phyloP scores from a whole-genome alignment of 2,113 vertebrate genomes.

The Dromas ardeola region DNA sequence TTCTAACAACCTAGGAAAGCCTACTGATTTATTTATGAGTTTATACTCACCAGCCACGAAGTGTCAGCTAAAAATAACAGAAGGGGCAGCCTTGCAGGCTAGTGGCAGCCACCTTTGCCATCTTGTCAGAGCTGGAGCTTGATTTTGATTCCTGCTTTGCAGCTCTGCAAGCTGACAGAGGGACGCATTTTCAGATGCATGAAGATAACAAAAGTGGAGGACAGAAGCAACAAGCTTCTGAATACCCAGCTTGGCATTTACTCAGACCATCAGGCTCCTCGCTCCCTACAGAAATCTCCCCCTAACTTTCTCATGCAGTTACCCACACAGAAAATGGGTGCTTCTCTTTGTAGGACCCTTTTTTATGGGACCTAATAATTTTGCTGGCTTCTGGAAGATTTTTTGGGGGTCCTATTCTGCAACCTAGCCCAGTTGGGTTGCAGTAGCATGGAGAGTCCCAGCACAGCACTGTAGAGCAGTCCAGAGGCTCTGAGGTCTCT shows the following conservation, averaged over 20 bases:
- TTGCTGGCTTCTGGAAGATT: not conserved
- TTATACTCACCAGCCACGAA: not conserved
- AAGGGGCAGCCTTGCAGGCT: not conserved
- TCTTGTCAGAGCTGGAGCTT: not conserved
- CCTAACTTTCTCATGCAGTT: not conserved
- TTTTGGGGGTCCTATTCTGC: not conserved
- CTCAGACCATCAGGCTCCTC: not conserved
- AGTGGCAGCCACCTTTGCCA: not conserved
- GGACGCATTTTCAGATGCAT: not conserved
- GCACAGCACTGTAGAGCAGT: not conserved
- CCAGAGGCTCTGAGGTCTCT: not conserved
- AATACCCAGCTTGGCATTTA: not conserved
- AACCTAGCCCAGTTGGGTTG: not conserved
- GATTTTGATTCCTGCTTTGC: not conserved
- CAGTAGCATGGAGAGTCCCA: not conserved
- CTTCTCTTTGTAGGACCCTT: not conserved
- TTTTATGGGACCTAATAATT: not conserved
- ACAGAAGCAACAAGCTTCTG: not conserved
- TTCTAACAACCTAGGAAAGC: not conserved
- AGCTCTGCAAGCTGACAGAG: not conserved
- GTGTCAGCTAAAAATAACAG: not conserved
- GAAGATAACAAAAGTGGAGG: not conserved
- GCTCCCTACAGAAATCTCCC: not conserved
- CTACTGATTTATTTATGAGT: not conserved
- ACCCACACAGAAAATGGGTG: fast-evolving